Evolutionary conservation across 2,888 invertebrate genomes (phyloP), one percentile per base, ranked within the genome.

Genomic region (Gasteruption jaculator): DNA sequence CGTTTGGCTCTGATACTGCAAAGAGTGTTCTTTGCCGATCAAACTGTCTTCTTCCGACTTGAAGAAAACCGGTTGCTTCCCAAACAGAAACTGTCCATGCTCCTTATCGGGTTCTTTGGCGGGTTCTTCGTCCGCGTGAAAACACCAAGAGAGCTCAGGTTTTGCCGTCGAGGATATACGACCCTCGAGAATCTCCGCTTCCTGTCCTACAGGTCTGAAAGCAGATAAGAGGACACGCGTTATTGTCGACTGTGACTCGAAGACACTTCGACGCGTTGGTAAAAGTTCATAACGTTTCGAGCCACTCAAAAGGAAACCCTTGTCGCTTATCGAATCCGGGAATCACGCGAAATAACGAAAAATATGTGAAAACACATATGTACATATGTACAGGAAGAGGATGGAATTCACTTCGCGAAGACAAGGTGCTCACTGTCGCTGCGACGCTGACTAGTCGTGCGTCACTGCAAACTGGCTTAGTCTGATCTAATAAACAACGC

Each of bases 381-480:
- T 15, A 16, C 15, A 41, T 15, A 14, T 32, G n/a, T 21, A 32
- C 15, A 21, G 21, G 24, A 24, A 20, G 22, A 21, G 11, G 24
- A 34, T 11, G 34, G 11, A 21, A 34, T 14, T 33, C 18, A 3
- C 3, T 16, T 46, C 43, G 37, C 15, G 47, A 56, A 56, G 57
- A 53, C 53, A 56, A 58, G 56, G 53, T 53, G 56, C 52, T 52
- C 57, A 58, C 60, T 57, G 57, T 48, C 56, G 48, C 18, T 37
- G 7, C 25, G 35, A 22, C 24, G 20, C 38, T 54, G 45, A 46
- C 50, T 45, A 22, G 37, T 39, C 54, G 54, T 57, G 59, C 60
- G 61, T 60, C 61, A 57, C 57, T 57, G 54, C 65, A 62, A 66
- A 66, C 65, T 64, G 66, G 65, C 65, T 66, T 66, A 66, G 57